Conservation (phyloP, 2,113 vertebrate genomes). For the Bubo scandiacus region DNA sequence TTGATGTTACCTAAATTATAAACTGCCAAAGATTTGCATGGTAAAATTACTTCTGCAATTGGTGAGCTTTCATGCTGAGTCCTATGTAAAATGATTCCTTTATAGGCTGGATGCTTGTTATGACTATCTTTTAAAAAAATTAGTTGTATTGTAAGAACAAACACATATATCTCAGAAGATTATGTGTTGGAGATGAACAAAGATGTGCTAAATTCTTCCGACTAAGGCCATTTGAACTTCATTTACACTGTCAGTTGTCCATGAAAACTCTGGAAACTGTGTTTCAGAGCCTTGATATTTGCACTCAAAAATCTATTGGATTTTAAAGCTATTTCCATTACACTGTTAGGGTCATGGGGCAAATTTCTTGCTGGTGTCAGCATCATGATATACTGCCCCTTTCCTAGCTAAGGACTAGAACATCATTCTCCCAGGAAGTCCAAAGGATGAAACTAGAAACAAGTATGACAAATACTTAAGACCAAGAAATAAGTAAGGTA, state of each 20-base stretch:
- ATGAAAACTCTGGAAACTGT: background rate
- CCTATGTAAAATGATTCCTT: background rate
- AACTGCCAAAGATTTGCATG: background rate
- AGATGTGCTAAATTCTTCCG: background rate
- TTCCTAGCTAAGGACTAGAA: background rate
- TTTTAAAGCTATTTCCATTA: background rate
- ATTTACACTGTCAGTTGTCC: background rate
- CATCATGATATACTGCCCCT: background rate
- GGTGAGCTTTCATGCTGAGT: background rate
- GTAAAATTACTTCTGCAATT: background rate
- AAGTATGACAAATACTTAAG: background rate
- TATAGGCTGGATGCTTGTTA: background rate
- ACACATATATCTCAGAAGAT: background rate
- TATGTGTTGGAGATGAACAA: background rate
- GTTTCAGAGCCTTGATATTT: background rate
- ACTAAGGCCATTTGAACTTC: background rate
- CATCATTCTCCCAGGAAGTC: background rate
- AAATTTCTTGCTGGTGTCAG: background rate
- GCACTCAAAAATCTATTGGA: background rate
- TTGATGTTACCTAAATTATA: slow-evolving; percentile 26
- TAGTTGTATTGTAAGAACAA: background rate
- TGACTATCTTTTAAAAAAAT: background rate
- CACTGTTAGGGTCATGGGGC: background rate
- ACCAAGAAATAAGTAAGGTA: background rate
- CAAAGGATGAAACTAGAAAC: background rate